Evolutionary conservation across 37 sponge, comb jelly and placozoan genomes (phyloP).

Genomic region (Corticium candelabrum): DNA sequence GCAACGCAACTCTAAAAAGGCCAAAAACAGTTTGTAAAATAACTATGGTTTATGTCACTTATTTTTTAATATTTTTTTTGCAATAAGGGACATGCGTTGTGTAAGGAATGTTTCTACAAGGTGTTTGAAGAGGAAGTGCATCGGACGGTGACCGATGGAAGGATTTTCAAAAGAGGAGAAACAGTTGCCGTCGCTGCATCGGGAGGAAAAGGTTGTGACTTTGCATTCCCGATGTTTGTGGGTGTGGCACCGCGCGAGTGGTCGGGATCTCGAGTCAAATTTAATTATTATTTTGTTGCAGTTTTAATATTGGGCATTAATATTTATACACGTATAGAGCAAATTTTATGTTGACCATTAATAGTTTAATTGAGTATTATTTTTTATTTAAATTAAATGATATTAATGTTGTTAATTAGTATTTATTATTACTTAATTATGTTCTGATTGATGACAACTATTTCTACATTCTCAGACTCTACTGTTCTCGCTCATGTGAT

Average conservation of each 20-base stretch:
- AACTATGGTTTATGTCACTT: background rate
- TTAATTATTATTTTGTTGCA: no score
- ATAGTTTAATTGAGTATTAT: no score
- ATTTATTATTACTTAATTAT: no score
- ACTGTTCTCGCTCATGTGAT: constrained; percentile 89
- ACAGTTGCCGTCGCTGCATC: constrained; percentile 80
- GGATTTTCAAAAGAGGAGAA: constrained; percentile 72
- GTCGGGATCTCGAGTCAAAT: background rate
- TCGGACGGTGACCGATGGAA: constrained; percentile 56
- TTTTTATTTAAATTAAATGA: no score
- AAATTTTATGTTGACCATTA: no score
- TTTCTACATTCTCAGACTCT: constrained; percentile 54
- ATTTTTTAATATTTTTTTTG: background rate
- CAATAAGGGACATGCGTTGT: constrained; percentile 55
- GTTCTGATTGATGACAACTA: no score
- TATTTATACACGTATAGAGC: no score
- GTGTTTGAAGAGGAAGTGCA: constrained; percentile 87
- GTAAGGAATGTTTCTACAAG: constrained; percentile 79
- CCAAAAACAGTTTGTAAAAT: constrained; percentile 69
- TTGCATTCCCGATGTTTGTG: no score
- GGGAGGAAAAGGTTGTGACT: constrained; percentile 84
- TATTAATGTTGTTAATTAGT: no score
- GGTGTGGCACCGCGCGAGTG: background rate
- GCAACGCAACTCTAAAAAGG: constrained; percentile 68
- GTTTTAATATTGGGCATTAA: no score